Conservation (phyloP, 2,797 vertebrate genomes). For the Sebastes steindachneri region DNA sequence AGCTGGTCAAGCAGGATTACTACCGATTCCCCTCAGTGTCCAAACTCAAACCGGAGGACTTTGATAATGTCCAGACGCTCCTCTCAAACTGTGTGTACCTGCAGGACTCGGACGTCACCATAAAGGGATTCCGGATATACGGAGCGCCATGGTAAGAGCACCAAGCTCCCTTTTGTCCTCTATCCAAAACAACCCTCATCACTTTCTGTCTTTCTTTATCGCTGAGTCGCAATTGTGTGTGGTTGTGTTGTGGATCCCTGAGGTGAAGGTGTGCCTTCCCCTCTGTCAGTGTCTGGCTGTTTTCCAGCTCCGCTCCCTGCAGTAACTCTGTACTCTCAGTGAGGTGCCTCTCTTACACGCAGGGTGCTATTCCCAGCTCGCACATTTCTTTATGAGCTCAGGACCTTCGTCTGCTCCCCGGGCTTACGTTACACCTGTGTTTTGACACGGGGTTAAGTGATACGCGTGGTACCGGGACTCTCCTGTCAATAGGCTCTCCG, state of each 20-base stretch:
- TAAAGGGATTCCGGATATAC: constrained; percentile 99
- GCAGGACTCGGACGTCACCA: constrained; percentile 97
- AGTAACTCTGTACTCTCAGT: constrained; percentile 28
- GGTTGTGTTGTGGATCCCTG: constrained; percentile 28
- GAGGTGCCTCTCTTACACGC: constrained; percentile 47
- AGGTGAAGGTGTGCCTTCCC: constrained; percentile 35
- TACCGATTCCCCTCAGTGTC: constrained; percentile 99
- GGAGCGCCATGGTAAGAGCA: constrained; percentile 94
- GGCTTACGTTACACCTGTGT: constrained; percentile 72
- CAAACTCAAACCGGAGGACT: constrained; percentile 99
- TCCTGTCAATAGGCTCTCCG: constrained; percentile 58
- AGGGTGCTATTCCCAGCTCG: constrained; percentile 62
- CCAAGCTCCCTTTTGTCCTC: neutral
- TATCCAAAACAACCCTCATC: neutral
- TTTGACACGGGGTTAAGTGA: constrained; percentile 80
- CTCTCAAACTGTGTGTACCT: constrained; percentile 99
- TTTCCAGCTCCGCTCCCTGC: constrained; percentile 48
- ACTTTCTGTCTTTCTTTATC: neutral
- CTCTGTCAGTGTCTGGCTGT: constrained; percentile 47
- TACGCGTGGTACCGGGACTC: constrained; percentile 70
- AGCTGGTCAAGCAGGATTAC: constrained; percentile 99
- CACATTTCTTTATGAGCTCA: constrained; percentile 65
- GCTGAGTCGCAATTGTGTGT: constrained; percentile 27
- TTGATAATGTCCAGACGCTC: constrained; percentile 98
- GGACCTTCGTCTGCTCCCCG: constrained; percentile 49